Evolutionary conservation across 2,113 vertebrate species (phyloP).

Genomic region (Pteruthius melanotis): DNA sequence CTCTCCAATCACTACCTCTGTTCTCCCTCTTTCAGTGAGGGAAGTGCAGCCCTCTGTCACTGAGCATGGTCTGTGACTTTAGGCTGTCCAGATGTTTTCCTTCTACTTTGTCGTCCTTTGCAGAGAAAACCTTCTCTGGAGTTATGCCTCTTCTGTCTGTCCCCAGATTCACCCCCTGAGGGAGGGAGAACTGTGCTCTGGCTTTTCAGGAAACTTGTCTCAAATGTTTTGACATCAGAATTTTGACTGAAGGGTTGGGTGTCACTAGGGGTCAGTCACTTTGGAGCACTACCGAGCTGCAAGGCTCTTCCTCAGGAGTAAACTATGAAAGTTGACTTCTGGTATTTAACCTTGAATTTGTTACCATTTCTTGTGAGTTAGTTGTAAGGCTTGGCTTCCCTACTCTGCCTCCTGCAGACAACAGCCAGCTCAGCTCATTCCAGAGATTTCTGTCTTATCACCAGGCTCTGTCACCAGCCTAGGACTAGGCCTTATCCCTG

Average conservation of each 20-base stretch:
- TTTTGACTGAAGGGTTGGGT: neutral
- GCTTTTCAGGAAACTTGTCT: neutral
- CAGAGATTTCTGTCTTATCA: conserved; percentile 41
- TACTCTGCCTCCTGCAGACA: neutral
- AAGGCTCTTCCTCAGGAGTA: neutral
- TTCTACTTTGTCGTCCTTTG: neutral
- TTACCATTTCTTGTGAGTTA: neutral
- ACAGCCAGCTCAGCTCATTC: conserved; percentile 18
- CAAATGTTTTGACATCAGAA: neutral
- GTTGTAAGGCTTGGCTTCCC: neutral
- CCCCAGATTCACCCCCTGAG: neutral
- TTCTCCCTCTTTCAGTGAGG: neutral
- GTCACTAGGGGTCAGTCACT: neutral
- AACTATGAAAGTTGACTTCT: neutral
- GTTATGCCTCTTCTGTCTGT: neutral
- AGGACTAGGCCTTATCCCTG: neutral
- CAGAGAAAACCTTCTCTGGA: neutral
- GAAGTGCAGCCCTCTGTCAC: neutral
- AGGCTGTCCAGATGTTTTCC: neutral
- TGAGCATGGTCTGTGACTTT: neutral
- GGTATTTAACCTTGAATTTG: neutral
- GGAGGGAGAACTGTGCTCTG: neutral
- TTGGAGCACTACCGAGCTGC: neutral
- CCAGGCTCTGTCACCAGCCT: neutral
- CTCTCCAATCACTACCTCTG: neutral